phyloP scores from a whole-genome alignment of 1,140 invertebrate genomes.

The Teleogryllus occipitalis region DNA sequence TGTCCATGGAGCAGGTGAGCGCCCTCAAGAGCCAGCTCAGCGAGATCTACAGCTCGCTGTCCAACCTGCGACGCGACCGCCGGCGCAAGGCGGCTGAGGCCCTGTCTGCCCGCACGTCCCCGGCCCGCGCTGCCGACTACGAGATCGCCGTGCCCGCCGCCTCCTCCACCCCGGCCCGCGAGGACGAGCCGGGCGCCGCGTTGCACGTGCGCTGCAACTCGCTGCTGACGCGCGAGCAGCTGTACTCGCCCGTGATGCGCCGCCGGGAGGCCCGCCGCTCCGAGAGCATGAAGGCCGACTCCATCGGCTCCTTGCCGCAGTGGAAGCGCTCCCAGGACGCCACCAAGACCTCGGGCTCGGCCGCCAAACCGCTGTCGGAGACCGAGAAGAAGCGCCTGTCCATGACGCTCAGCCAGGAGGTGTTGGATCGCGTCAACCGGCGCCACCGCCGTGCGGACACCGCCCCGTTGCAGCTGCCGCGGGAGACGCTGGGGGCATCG shows the following conservation, averaged over 20 bases:
- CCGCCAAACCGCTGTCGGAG: slow-evolving; percentile 46
- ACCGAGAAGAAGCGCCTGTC: slow-evolving; percentile 63
- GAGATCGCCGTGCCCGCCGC: slow-evolving; percentile 50
- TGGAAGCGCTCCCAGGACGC: slow-evolving; percentile 26
- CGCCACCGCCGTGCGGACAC: slow-evolving; percentile 37
- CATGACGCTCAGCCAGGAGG: slow-evolving; percentile 61
- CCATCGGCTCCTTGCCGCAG: slow-evolving; percentile 43
- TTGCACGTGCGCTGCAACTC: slow-evolving; percentile 63
- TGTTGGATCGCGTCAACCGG: slow-evolving; percentile 49
- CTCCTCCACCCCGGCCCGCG: slow-evolving; percentile 24
- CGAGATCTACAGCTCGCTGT: slow-evolving; percentile 65
- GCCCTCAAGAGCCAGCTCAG: slow-evolving; percentile 71
- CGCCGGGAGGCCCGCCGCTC: slow-evolving; percentile 31
- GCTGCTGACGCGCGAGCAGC: slow-evolving; percentile 38
- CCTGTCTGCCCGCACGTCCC: neutral
- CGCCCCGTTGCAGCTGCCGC: slow-evolving; percentile 36
- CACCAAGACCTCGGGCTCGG: neutral
- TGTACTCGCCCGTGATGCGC: slow-evolving; percentile 35
- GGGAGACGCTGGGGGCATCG: slow-evolving; percentile 55
- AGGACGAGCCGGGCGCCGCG: slow-evolving; percentile 28
- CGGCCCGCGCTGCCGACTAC: slow-evolving; percentile 34
- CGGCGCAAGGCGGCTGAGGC: neutral
- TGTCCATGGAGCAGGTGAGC: slow-evolving; percentile 75
- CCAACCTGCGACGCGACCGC: neutral
- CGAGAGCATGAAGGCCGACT: slow-evolving; percentile 43